A percentile compares a stretch with the other conserved stretches of the same genome.
Evolutionary conservation across 2,797 vertebrate species (phyloP).

Genomic region (Notoglanidium macrostoma): DNA sequence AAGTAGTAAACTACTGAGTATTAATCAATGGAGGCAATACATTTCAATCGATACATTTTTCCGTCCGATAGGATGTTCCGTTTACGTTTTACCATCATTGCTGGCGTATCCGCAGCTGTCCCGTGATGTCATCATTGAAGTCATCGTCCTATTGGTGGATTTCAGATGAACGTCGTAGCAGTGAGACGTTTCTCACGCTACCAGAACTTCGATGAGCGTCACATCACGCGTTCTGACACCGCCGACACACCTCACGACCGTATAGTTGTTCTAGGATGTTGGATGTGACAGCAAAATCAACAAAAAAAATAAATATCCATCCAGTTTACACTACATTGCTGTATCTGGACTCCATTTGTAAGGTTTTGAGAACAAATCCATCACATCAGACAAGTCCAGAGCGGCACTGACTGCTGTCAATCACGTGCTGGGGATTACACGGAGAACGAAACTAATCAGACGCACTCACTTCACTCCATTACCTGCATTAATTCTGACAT

Average conservation of each 20-base stretch:
- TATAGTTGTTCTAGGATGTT: no score
- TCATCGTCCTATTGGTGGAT: background rate
- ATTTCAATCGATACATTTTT: background rate
- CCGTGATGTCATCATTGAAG: background rate
- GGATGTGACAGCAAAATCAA: background rate
- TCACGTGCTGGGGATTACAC: background rate
- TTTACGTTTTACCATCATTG: background rate
- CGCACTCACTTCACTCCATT: slow-evolving; percentile 31
- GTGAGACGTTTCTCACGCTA: background rate
- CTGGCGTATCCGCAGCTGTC: background rate
- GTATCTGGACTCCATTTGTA: background rate
- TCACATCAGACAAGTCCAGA: background rate
- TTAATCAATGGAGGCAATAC: background rate
- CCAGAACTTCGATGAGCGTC: background rate
- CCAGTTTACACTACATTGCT: background rate
- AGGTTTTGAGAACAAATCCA: background rate
- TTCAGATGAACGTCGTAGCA: background rate
- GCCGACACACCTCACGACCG: background rate
- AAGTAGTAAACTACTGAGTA: background rate
- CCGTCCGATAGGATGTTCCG: background rate
- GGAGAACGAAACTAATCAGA: background rate
- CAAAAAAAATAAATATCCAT: no score
- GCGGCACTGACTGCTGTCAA: slow-evolving; percentile 27
- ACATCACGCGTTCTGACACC: background rate
- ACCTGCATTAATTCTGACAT: slow-evolving; percentile 28